phyloP scores from a whole-genome alignment of 2,113 vertebrate genomes.

The Gymnogyps californianus region DNA sequence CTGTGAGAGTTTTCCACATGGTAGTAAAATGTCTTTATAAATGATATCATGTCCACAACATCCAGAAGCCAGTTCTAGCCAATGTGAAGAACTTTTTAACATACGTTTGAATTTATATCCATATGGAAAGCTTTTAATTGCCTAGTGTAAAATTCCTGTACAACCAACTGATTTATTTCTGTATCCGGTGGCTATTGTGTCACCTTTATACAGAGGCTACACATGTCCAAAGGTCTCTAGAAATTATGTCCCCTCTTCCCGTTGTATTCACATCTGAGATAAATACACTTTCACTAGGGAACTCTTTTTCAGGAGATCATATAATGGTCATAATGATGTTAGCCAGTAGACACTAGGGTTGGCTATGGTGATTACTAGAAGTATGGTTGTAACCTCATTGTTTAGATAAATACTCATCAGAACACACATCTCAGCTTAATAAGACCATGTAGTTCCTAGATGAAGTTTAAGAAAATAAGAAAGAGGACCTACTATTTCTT shows the following conservation, averaged over 20 bases:
- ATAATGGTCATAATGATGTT: background rate
- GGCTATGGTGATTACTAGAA: background rate
- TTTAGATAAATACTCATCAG: background rate
- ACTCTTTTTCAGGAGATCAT: background rate
- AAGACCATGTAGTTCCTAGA: background rate
- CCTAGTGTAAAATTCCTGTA: background rate
- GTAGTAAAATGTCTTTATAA: background rate
- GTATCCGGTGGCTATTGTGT: background rate
- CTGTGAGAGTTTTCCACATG: background rate
- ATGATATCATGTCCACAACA: background rate
- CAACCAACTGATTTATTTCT: background rate
- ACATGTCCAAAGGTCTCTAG: background rate
- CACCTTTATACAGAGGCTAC: background rate
- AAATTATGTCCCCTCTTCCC: background rate
- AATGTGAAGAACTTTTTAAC: background rate
- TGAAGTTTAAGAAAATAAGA: background rate
- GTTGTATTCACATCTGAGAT: background rate
- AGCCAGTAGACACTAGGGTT: background rate
- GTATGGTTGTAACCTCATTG: background rate
- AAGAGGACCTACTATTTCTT: background rate
- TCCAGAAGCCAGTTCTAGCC: background rate
- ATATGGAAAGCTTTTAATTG: background rate
- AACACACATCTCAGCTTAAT: background rate
- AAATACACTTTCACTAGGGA: background rate
- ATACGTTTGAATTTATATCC: background rate